Conservation (phyloP, 2,113 vertebrate species). For the Todiramphus chloris region DNA sequence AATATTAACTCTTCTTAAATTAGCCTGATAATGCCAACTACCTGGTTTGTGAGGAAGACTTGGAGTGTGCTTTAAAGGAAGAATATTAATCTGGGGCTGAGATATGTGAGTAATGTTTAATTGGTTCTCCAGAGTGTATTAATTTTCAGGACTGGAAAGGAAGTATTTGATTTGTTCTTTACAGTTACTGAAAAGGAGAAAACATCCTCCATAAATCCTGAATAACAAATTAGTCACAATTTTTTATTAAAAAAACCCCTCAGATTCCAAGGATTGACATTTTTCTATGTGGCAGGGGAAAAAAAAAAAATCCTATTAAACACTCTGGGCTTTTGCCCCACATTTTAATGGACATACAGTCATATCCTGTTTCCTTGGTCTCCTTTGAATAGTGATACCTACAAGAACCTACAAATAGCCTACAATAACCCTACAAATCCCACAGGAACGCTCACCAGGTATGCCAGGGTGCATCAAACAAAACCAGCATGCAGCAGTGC, state of each 20-base stretch:
- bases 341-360: not conserved
- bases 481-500: rapidly evolving
- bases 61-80: conserved; percentile 54
- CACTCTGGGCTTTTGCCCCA: not conserved
- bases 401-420: not conserved
- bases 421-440: not conserved
- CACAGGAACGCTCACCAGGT: not conserved
- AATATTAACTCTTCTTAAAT: conserved; percentile 70
- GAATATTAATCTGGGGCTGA: conserved; percentile 50
- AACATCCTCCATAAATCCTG: conserved; percentile 56
- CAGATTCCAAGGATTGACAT: conserved; percentile 15
- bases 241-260: conserved; percentile 38
- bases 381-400: not conserved
- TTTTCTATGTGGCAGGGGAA: conserved; percentile 7
- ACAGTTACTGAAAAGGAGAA: conserved; percentile 44
- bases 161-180: conserved; percentile 68
- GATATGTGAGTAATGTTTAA: conserved; percentile 65
- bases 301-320: not conserved
- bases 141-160: conserved; percentile 69
- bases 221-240: conserved; percentile 49
- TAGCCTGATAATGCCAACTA: conserved; percentile 65
- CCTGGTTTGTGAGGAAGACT: conserved; percentile 29
- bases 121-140: conserved; percentile 67
- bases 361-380: not conserved
- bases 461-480: not conserved